Base-by-base conservation (phyloP, 1,140 invertebrate species). In the Acromyrmex echinatior region DNA sequence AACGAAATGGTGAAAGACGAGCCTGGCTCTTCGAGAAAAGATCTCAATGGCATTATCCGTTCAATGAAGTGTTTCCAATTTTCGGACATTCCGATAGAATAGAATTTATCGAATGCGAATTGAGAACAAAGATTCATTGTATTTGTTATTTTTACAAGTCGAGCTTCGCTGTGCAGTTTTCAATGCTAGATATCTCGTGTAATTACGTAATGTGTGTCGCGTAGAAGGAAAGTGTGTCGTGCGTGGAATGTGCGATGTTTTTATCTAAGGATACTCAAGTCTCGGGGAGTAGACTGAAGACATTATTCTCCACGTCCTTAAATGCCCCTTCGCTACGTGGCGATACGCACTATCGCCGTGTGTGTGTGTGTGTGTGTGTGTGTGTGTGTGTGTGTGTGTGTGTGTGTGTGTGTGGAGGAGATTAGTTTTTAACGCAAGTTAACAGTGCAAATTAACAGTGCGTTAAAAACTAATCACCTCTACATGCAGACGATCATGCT, bases 151-250 rank as follows among this genome's bases (percentile, higher is more conserved):
- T 79, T 18, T 16, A 31, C 28, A 14, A 63, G 25, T 21, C 14
- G 6, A 53, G 0, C 65, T 35, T 68, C 28, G 16, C 25, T 35
- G 16, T 21, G 7, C 25, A 5, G n/a, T 73, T 74, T 63, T 74
- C 39, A 35, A 74, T 39, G 28, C 45, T 7, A 51, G 21, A 76
- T 76, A 76, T n/a, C 70, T 62, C 49, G 31, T 12, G 39, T 62
- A 62, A 62, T 74, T 76, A 84, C 80, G 21, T 63, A 84, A 76
- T 25, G 39, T n/a, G 18, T 5, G 39, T 3, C 18, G 31, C 25
- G n/a, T 28, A n/a, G 56, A 74, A 74, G 18, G 66, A 82, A 73
- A 82, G 68, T 74, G 39, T 74, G 56, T 56, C 62, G 68, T 49
- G 56, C 39, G n/a, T 60, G 66, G 16, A 71, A 73, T 12, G 53